Conservation (phyloP, 2,113 vertebrate species). For the Melanocharis versteri region DNA sequence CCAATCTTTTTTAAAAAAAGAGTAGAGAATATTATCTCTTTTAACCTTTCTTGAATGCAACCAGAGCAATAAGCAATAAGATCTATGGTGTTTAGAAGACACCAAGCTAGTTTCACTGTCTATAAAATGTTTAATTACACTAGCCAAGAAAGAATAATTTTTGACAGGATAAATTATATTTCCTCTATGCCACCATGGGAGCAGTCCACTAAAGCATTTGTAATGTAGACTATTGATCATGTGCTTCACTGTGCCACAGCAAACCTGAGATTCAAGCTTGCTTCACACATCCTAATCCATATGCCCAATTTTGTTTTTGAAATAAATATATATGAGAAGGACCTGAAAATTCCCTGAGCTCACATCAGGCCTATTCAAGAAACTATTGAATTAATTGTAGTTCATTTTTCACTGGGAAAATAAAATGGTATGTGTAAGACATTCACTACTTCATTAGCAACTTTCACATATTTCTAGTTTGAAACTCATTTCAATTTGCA, state of each 20-base stretch:
- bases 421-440: neutral
- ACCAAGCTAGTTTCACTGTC: neutral
- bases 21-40: neutral
- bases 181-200: neutral
- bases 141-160: neutral
- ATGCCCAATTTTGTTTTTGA: neutral
- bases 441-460: neutral
- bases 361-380: neutral
- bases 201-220: neutral
- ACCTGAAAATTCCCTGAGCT: neutral
- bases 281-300: neutral
- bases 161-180: neutral
- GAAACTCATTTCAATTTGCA: constrained; percentile 12
- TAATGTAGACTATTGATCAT: neutral
- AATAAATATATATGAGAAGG: neutral
- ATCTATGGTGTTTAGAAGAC: neutral
- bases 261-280: neutral
- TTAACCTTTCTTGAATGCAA: neutral
- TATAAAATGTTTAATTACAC: neutral
- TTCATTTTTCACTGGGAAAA: neutral
- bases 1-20: neutral
- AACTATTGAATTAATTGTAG: neutral
- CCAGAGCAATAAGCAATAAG: neutral
- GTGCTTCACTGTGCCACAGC: neutral
- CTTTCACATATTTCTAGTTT: neutral